Evolutionary conservation across 2,888 invertebrate species (phyloP), one percentile per base, ranked within the genome.

Genomic region (Gymnoscelis rufifasciata): DNA sequence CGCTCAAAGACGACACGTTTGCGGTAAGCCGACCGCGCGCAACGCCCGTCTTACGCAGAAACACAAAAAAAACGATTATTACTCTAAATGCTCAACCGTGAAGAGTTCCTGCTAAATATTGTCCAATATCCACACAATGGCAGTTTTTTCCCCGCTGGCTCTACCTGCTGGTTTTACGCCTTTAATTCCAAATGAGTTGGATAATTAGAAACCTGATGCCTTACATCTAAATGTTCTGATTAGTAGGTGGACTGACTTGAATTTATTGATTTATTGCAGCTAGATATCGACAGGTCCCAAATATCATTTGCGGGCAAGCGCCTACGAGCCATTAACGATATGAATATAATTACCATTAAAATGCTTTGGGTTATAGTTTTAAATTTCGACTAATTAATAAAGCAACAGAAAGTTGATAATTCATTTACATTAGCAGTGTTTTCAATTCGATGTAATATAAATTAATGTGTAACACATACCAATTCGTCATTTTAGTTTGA

Each of bases 401-500:
- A 76, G 68, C 69, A 73, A 72, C 76, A 72, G 76, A 79, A 80
- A 80, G 74, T 70, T 62, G 61, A 74, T 78, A 78, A 78, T 74
- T 19, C 19, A 3, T 19, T 5, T 19, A 19, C 19, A 19, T 19
- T n/a, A n/a, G n/a, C n/a, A n/a, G n/a, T n/a, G n/a, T n/a, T 19
- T 19, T 19, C 19, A 19, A 19, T 19, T 19, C 5, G 19, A 19
- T 19, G n/a, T n/a, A n/a, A n/a, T n/a, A 3, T 19, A 19, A 19
- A 5, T 19, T 2, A 19, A 19, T 19, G 19, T n/a, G 19, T 19
- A 19, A 19, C n/a, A 5, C 19, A 19, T 5, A 7, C 26, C 71
- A 69, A 82, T 83, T 75, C 78, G 76, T 80, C 75, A 79, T 78
- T 82, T 80, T 74, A 72, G 70, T 68, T 65, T 64, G 62, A 74